Base-by-base conservation (phyloP, 1,140 invertebrate species). In the Laodelphax striatellus region DNA sequence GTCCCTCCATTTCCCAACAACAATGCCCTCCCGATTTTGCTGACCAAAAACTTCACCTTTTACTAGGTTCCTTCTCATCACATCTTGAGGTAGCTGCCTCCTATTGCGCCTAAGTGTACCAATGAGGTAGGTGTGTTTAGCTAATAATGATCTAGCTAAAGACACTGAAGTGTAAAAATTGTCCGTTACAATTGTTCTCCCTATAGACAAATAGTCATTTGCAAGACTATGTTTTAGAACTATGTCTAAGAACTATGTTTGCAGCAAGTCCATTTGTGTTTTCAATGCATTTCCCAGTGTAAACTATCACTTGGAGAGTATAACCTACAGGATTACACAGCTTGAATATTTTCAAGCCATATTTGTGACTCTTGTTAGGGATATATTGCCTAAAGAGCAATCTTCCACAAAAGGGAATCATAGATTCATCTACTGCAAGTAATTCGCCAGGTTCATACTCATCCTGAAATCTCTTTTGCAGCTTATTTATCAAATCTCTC, bases 151-250 rank as follows among this genome's bases (percentile, higher is more conserved):
- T 43, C 68, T 22, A 0, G 70, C 69, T n/a, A 76, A 60, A 19
- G 56, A 17, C 21, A 70, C 50, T 24, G 66, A 71, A 0, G 69
- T 73, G 60, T 77, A 75, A 63, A 67, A 76, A 66, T 76, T 76
- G 63, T 77, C 73, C 14, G 70, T 72, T 60, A 65, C 69, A 28
- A 77, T 13, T 17, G 68, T 70, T 62, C 75, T 72, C 8, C 69
- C 70, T 60, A 65, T 65, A 62, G 70, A 57, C 54, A 72, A 61
- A 31, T 16, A 67, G 55, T 10, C 28, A 50, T 41, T 42, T 24
- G 14, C 61, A 55, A 46, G 66, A 56, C 24, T 65, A n/a, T n/a
- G 24, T 28, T 28, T 4, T 6, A 28, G 24, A 28, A 28, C 24
- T n/a, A n/a, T n/a, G n/a, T n/a, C n/a, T n/a, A 68, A 34, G 59